phyloP scores from a whole-genome alignment of 2,888 invertebrate species.

The Listrodromus nycthemerus region DNA sequence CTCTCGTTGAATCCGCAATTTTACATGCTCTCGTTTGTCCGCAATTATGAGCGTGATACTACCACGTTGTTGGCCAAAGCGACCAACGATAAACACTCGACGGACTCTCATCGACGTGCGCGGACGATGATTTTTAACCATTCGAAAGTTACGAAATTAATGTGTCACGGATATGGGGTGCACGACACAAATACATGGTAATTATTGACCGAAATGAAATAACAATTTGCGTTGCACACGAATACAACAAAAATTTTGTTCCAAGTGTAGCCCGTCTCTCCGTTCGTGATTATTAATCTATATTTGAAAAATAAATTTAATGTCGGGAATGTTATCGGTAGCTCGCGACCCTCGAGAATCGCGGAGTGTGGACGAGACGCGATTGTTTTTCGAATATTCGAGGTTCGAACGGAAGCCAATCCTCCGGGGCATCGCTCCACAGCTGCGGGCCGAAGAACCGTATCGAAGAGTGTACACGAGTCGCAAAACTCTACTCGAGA shows the following conservation, averaged over 20 bases:
- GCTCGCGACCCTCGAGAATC: background rate
- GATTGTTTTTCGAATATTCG: slow-evolving; percentile 17
- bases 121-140: no score
- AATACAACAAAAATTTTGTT: no score
- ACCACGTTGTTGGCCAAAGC: no score
- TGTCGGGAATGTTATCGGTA: slow-evolving; percentile 3
- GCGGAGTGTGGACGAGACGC: background rate
- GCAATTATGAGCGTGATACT: background rate
- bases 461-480: background rate
- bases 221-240: no score
- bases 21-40: slow-evolving; percentile 36
- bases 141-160: no score
- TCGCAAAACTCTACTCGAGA: slow-evolving; percentile 11
- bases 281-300: no score
- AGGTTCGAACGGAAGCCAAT: background rate
- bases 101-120: no score
- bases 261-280: no score
- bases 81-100: no score
- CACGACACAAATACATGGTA: no score
- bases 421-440: slow-evolving; percentile 6
- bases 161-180: no score
- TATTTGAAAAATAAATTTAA: background rate
- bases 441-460: background rate
- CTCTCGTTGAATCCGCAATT: slow-evolving; percentile 50
- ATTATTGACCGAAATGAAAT: no score